These are phyloP conservation scores for Agrilus mali DNA, from an alignment of 2,888 invertebrate species.

Conservation along the genomic window DNA sequence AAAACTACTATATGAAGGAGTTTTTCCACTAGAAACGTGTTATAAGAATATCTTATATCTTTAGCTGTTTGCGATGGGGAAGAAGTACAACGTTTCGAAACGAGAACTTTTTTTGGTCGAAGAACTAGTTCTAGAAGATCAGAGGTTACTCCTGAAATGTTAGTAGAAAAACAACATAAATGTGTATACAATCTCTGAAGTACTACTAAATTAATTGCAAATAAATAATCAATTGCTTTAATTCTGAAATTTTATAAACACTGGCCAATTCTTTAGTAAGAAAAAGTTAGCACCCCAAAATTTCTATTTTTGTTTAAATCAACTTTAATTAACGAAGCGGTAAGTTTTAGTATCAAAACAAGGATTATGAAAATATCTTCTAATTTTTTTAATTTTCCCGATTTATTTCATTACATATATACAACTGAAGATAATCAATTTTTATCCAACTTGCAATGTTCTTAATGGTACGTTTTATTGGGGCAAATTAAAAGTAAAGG, in stretches of 20 bases:
- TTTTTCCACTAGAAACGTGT: conserved; percentile 68
- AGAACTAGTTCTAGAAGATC: conserved; percentile 70
- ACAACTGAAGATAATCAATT: too few species aligned
- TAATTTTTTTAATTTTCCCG: too few species aligned
- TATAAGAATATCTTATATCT: conserved; percentile 50
- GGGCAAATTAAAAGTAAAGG: too few species aligned
- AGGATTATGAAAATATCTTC: too few species aligned
- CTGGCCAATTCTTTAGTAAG: background rate
- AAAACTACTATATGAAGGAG: conserved; percentile 70
- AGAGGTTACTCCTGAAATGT: conserved; percentile 60
- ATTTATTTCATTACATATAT: too few species aligned
- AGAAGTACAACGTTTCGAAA: conserved; percentile 16
- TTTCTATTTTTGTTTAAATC: too few species aligned
- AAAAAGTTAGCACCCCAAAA: too few species aligned
- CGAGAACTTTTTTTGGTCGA: conserved; percentile 39
- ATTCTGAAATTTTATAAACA: background rate
- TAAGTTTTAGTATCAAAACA: too few species aligned
- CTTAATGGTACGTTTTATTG: too few species aligned
- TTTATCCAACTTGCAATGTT: too few species aligned
- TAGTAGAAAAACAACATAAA: conserved; percentile 12
- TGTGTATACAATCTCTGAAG: background rate
- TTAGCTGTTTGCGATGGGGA: conserved; percentile 18
- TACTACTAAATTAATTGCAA: conserved; percentile 8
- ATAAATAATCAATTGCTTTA: background rate
- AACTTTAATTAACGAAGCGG: too few species aligned